Conservation (phyloP, 2,888 invertebrate species). For the Synergus laeviventris region DNA sequence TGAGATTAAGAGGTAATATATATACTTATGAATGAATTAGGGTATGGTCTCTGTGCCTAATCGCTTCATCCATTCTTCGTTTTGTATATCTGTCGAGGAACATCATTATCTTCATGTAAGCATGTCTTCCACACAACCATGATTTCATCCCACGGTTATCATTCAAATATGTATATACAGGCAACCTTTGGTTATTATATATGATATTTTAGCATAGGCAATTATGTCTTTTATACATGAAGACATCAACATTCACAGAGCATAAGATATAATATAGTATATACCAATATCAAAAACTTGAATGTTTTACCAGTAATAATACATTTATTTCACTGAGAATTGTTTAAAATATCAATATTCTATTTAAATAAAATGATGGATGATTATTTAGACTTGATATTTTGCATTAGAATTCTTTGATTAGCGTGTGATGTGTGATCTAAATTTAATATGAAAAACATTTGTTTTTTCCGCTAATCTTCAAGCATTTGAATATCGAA, state of each 20-base stretch:
- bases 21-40: slow-evolving; percentile 35
- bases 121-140: slow-evolving; percentile 24
- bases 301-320: no score
- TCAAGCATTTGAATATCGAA: background rate
- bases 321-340: no score
- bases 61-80: slow-evolving; percentile 34
- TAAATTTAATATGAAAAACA: no score
- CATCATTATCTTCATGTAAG: slow-evolving; percentile 32
- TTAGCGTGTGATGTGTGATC: no score
- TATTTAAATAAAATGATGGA: no score
- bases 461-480: background rate
- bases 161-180: background rate
- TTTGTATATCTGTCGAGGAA: background rate
- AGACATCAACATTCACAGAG: slow-evolving; percentile 2
- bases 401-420: no score
- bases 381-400: no score
- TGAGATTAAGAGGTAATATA: background rate
- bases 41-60: slow-evolving; percentile 21
- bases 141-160: slow-evolving; percentile 30
- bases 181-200: slow-evolving; percentile 16
- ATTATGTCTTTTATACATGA: slow-evolving; percentile 6
- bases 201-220: slow-evolving; percentile 17
- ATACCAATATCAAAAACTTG: no score
- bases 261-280: no score
- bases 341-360: no score